phyloP scores from a whole-genome alignment of 2,888 invertebrate genomes.

The Congeria kusceri region DNA sequence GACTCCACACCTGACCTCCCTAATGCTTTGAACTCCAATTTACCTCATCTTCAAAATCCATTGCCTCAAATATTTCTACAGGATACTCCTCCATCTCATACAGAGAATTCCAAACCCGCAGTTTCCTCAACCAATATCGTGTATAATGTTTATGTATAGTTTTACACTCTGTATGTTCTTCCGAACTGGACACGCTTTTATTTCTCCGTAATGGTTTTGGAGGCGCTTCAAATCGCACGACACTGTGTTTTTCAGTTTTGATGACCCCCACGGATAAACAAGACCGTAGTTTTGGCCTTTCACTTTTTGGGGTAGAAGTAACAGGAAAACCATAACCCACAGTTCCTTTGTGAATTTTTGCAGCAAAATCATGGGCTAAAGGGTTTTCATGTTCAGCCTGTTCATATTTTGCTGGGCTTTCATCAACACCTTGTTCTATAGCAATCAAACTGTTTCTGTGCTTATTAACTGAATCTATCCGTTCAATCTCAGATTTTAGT shows the following conservation, averaged over 20 bases:
- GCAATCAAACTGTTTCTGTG: neutral
- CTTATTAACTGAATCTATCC: neutral
- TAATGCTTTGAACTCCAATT: too few species aligned
- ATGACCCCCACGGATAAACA: neutral
- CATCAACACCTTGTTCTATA: neutral
- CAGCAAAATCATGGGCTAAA: neutral
- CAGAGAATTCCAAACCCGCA: neutral
- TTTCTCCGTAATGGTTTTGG: neutral
- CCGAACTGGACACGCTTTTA: neutral
- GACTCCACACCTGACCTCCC: too few species aligned
- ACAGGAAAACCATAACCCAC: neutral
- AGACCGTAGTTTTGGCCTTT: neutral
- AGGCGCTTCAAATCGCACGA: too few species aligned
- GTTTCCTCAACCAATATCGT: neutral
- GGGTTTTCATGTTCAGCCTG: neutral
- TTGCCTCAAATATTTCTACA: too few species aligned
- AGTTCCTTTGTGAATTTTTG: neutral
- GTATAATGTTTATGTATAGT: neutral
- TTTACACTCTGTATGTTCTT: neutral
- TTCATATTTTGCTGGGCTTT: neutral
- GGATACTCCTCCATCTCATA: slow-evolving; percentile 3
- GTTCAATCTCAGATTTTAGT: neutral
- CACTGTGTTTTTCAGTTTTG: neutral
- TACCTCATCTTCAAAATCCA: too few species aligned
- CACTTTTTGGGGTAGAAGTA: neutral